Evolutionary conservation across 2,888 invertebrate genomes (phyloP).

Genomic region (Nymphalis c-album): DNA sequence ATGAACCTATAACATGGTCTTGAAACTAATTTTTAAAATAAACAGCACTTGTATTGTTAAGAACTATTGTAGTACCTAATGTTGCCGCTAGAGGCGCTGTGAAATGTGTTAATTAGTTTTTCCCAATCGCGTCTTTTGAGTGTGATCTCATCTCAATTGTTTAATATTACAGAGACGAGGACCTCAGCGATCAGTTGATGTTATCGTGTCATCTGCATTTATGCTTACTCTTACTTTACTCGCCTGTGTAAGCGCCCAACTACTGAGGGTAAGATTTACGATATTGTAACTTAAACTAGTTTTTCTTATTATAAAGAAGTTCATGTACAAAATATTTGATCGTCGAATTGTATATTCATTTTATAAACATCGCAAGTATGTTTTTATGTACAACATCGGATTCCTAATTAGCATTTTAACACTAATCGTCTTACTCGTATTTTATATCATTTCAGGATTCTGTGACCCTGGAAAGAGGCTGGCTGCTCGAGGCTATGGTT

Average conservation of each 20-base stretch:
- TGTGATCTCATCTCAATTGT: neutral
- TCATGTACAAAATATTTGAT: too few relatives aligned
- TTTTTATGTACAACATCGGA: too few relatives aligned
- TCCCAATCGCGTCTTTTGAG: too few relatives aligned
- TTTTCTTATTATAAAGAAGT: neutral
- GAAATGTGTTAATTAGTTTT: too few relatives aligned
- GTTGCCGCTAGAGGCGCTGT: too few relatives aligned
- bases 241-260: conserved; percentile 93
- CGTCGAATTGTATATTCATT: too few relatives aligned
- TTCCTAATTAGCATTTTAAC: too few relatives aligned
- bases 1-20: too few relatives aligned
- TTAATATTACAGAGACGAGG: conserved; percentile 87
- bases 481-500: conserved; percentile 91
- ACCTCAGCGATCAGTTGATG: conserved; percentile 97
- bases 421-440: neutral
- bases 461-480: conserved; percentile 87
- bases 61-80: too few relatives aligned
- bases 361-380: too few relatives aligned
- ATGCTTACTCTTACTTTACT: conserved; percentile 91
- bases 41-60: too few relatives aligned
- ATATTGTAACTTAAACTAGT: neutral
- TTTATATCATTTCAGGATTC: conserved; percentile 83
- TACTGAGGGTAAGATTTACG: conserved; percentile 83
- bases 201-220: conserved; percentile 96
- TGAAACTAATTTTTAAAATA: too few relatives aligned